A percentile compares a stretch with the other conserved stretches of the same genome.
Conservation (phyloP, 2,888 invertebrate genomes). For the Synergus umbraculus region DNA sequence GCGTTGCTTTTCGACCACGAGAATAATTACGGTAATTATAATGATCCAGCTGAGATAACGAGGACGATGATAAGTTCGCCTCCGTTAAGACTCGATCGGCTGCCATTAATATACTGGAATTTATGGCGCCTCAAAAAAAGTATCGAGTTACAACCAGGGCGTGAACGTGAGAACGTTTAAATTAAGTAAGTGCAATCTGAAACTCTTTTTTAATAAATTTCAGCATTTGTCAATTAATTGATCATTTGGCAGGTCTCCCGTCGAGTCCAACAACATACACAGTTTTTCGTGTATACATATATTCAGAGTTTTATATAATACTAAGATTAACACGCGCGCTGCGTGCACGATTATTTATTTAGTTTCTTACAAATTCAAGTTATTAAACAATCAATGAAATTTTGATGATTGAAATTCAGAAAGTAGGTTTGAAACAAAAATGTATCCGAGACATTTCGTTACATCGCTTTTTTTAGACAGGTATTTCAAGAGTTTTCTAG, state of each 20-base stretch:
- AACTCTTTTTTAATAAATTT: neutral
- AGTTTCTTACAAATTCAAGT: too few relatives aligned
- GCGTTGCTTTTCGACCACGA: constrained; percentile 53
- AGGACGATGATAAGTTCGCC: constrained; percentile 49
- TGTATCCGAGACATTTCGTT: too few relatives aligned
- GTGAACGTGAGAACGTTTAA: constrained; percentile 37
- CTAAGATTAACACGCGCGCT: too few relatives aligned
- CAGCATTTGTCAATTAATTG: neutral
- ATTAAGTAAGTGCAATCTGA: constrained; percentile 25
- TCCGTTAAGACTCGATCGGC: constrained; percentile 32
- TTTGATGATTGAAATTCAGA: too few relatives aligned
- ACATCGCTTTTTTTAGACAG: too few relatives aligned
- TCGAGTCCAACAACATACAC: neutral
- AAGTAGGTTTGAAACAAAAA: too few relatives aligned
- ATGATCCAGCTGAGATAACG: constrained; percentile 56
- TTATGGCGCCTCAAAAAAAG: constrained; percentile 28
- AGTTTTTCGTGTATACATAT: neutral
- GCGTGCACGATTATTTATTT: too few relatives aligned
- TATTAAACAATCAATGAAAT: too few relatives aligned
- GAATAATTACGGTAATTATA: constrained; percentile 59
- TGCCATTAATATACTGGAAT: constrained; percentile 34
- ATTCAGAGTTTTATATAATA: too few relatives aligned
- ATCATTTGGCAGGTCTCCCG: neutral
- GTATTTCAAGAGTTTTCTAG: too few relatives aligned
- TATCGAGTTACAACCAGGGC: constrained; percentile 16